Evolutionary conservation across 1,140 invertebrate species (phyloP).

Genomic region (Pachyrhynchus sulphureomaculatus): DNA sequence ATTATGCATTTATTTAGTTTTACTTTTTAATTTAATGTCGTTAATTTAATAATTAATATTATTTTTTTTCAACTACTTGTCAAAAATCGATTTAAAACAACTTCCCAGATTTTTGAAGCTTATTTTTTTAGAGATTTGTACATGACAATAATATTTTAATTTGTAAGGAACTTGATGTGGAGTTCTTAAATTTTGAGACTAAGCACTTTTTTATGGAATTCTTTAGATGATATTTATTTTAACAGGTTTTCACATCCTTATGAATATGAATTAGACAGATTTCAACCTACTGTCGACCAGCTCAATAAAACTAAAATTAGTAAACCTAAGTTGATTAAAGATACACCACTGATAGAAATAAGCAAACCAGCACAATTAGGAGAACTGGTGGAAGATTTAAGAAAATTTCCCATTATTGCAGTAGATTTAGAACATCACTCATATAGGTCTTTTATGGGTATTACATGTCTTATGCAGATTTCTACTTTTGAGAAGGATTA

Average conservation of each 20-base stretch:
- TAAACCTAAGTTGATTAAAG: conserved; percentile 55
- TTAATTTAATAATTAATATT: too few species aligned
- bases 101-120: too few species aligned
- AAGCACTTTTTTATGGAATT: too few species aligned
- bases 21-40: too few species aligned
- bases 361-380: conserved; percentile 66
- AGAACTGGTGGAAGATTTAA: conserved; percentile 66
- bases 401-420: conserved; percentile 70
- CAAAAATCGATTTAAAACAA: too few species aligned
- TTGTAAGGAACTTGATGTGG: too few species aligned
- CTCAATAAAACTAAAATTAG: conserved; percentile 51
- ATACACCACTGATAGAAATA: conserved; percentile 70
- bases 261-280: conserved; percentile 78
- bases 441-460: conserved; percentile 79
- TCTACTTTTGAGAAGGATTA: conserved; percentile 86
- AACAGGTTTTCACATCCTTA: conserved; percentile 84
- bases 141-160: too few species aligned
- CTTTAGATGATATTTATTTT: too few species aligned
- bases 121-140: too few species aligned
- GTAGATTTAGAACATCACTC: conserved; percentile 90
- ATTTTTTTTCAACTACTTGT: too few species aligned
- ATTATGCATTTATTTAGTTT: not conserved
- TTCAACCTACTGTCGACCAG: conserved; percentile 57
- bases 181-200: too few species aligned
- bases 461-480: conserved; percentile 94